Base-by-base conservation (phyloP, 2,113 vertebrate genomes). In the Beaufortia kweichowensis region DNA sequence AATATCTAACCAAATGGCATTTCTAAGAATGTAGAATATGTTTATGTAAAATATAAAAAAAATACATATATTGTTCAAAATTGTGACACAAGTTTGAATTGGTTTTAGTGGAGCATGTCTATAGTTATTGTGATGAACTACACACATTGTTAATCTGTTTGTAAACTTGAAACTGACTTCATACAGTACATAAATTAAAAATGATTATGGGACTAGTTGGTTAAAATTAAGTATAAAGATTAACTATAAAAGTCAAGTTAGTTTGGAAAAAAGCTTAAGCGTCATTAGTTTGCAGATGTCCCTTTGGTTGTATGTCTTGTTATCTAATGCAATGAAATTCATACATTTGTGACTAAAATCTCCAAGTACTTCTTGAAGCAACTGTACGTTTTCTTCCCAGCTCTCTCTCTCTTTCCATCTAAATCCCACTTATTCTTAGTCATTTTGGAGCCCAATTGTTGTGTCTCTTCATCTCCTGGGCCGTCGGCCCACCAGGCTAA, bases 391-490 rank as follows among this genome's bases (percentile, higher is more conserved):
- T 64, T 39, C 35, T 71, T 50, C 7, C 50, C 21, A 65, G 23
- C 0, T 26, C 39, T 1, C 24, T 21, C 67, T n/a, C 33, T 24
- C 60, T 83, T 84, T 74, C 72, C 75, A 67, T 46, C 71, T 82
- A 70, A 81, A 71, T 74, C 65, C 26, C 10, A 66, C 10, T 72
- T 26, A 48, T 68, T 23, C 53, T 73, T 70, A 73, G 71, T 72
- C n/a, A 17, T 62, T 19, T 79, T 83, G 79, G 78, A 86, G 70
- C 21, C 43, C 31, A 19, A 65, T 82, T 86, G 85, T 90, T 82
- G 82, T 80, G 74, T 59, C 53, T 82, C 26, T 63, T 85, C 64
- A 19, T 61, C 55, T 72, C 69, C 53, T 15, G 43, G 77, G 56
- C 50, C 11, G 60, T 10, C 68, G 21, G 75, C 72, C 77, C 41